Conservation (phyloP, 2,113 vertebrate species). For the Tenrec ecaudatus region DNA sequence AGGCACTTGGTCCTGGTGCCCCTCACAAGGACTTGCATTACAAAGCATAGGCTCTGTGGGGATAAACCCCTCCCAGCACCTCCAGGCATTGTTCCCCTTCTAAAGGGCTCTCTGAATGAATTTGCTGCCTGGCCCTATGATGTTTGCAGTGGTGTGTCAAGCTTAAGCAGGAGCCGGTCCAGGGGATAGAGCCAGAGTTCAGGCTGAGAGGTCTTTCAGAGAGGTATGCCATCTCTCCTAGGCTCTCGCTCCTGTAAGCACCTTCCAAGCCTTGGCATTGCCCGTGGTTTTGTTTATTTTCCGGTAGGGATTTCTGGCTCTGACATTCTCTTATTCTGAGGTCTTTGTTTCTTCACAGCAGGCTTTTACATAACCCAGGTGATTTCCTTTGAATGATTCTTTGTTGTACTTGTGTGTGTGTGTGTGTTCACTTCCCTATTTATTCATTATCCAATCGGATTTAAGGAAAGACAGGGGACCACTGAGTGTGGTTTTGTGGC, state of each 20-base stretch:
- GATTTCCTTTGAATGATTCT: conserved; percentile 38
- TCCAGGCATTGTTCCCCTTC: conserved; percentile 22
- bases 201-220: neutral
- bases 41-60: conserved; percentile 39
- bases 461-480: conserved; percentile 24
- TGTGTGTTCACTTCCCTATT: neutral
- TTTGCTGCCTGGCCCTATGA: neutral
- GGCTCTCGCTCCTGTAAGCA: neutral
- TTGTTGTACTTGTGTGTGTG: neutral
- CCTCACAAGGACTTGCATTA: conserved; percentile 26
- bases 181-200: conserved; percentile 9
- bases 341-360: conserved; percentile 14
- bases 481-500: neutral
- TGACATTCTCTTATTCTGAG: neutral
- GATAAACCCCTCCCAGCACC: conserved; percentile 39
- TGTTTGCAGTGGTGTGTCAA: conserved; percentile 31
- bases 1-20: conserved; percentile 28
- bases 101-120: neutral
- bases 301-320: conserved; percentile 22
- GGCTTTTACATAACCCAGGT: conserved; percentile 41
- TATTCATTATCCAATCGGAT: conserved; percentile 23
- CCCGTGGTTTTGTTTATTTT: neutral
- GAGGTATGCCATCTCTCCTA: neutral
- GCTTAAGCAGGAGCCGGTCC: neutral
- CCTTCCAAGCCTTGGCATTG: neutral